Percentiles rank a stretch among this genome's conserved stretches.
Conservation (phyloP, 2,113 vertebrate genomes). For the Elachura formosa region DNA sequence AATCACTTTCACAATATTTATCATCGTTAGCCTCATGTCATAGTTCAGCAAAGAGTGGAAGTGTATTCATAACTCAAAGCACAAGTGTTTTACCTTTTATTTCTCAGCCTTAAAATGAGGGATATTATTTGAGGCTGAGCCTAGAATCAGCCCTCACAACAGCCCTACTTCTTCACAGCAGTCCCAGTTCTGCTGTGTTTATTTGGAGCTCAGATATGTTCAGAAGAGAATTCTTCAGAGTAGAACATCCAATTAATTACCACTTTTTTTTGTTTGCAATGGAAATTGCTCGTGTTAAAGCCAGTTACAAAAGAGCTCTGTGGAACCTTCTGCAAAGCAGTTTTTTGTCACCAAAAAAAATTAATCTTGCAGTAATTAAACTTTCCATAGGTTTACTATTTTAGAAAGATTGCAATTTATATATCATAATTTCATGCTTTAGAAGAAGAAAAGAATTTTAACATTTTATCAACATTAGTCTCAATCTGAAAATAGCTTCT, state of each 20-base stretch:
- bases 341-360: neutral
- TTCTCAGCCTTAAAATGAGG: neutral
- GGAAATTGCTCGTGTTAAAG: neutral
- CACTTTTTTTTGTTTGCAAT: neutral
- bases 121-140: neutral
- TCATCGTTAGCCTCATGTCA: neutral
- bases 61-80: neutral
- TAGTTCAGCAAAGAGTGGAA: constrained; percentile 1
- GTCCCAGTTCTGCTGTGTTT: neutral
- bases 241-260: neutral
- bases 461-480: neutral
- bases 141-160: neutral
- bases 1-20: constrained; percentile 26
- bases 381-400: neutral
- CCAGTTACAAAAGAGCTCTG: neutral
- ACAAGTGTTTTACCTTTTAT: neutral
- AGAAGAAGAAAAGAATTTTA: neutral
- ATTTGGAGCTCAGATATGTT: neutral
- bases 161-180: neutral
- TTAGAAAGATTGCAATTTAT: neutral
- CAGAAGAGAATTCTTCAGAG: neutral
- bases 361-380: neutral
- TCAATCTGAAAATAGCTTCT: neutral
- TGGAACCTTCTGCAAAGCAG: neutral
- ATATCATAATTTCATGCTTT: neutral